Evolutionary conservation across 1,140 invertebrate genomes (phyloP), one percentile per base, ranked within the genome.

Genomic region (Drosophila serrata): DNA sequence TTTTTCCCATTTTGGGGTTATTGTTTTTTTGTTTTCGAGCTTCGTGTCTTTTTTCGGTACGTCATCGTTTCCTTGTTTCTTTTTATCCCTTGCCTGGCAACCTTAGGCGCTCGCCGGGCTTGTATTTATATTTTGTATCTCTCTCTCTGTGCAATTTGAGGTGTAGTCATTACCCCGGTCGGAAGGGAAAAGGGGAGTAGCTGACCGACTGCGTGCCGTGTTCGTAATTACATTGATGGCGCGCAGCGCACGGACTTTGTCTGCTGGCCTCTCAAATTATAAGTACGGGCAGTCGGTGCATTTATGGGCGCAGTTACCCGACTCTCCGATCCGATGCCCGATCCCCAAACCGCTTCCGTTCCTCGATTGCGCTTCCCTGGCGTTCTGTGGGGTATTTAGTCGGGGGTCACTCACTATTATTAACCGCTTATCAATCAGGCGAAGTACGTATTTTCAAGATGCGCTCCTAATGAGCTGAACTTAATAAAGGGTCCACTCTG

Each of bases 211-310:
- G 77, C 77, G 72, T 78, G 76, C 84, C 67, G 57, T 70, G 73
- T 57, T 78, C 75, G 81, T 88, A 88, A 88, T 88, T 88, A 88
- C 73, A 84, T 75, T 90, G 76, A 70, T 75, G 80, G 68, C 73
- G 63, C 51, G 62, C 53, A 67, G 60, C 19, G 51, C 63, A 43
- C 43, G 22, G 40, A 46, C 56, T 69, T 67, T 61, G 58, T 43
- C 42, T 59, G 68, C 51, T 51, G 49, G 57, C 13, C 46, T 55
- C 53, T 55, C 15, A 55, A 56, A 68, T 65, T 58, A 59, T 65
- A 48, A 48, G 60, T 72, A 84, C 68, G 61, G 60, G 45, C 77
- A 78, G 64, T 78, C 80, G 76, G 73, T 80, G 82, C 77, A 88
- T 73, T 87, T 80, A 88, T 73, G 79, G 55, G 75, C 57, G 59